Base-by-base conservation (phyloP, 2,113 vertebrate genomes). In the Tenrec ecaudatus region DNA sequence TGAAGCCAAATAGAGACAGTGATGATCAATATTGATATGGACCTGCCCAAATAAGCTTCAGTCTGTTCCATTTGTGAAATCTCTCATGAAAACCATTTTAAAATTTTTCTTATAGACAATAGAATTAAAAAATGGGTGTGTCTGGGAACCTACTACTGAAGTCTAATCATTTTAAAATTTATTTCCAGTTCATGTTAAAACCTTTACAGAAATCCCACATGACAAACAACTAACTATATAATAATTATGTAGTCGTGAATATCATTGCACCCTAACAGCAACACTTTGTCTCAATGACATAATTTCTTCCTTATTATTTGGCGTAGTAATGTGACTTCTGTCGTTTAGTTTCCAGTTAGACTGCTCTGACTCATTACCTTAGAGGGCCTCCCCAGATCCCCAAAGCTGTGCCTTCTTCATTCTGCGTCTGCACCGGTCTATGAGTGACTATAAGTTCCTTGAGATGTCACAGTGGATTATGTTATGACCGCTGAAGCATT, bases 11-110 rank as follows among this genome's bases (percentile, higher is more conserved):
- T 25, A 2, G 23, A 81, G n/a, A 36, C 17, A 82, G 19, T 62
- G 23, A 36, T 73, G 36, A 79, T 68, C 80, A 80, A 69, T 6
- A 33, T 2, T 16, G 14, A 78, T 25, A 23, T 31, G 15, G 1
- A 6, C 3, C 76, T 86, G 4, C 31, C 10, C 7, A 47, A 85
- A 75, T n/a, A 23, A 73, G 16, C 0, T 68, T 82, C 14, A 40
- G 40, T 68, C 36, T 58, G 12, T 2, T 78, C 7, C 40, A 33
- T 93, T 40, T 93, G 3, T 79, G 47, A 71, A 6, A 83, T 89
- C 89, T 93, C 16, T 86, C 22, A 73, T 38, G n/a, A 53, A 89
- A 84, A 62, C 87, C 1, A 43, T 76, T 90, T 66, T 29, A 33
- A 82, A 76, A 77, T 79, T 68, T 79, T 68, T 2, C 16, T 88